Conservation (phyloP, 2,797 vertebrate genomes). For the Alauda arvensis region DNA sequence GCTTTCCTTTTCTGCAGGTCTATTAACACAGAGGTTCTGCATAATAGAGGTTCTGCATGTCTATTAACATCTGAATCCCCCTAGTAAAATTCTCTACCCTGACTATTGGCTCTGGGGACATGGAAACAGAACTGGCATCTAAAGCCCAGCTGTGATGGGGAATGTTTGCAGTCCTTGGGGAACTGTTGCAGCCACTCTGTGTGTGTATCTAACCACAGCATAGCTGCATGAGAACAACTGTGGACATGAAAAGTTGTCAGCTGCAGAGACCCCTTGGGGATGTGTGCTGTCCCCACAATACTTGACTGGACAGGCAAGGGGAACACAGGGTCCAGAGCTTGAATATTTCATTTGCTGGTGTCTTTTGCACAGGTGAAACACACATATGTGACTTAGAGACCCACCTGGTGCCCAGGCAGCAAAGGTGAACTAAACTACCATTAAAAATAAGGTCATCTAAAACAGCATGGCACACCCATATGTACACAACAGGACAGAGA, state of each 20-base stretch:
- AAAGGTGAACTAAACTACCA: not conserved
- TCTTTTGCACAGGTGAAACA: not conserved
- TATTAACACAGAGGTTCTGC: not conserved
- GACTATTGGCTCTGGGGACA: accelerated
- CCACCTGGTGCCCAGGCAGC: not conserved
- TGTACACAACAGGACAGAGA: not conserved
- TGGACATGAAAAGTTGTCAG: not conserved
- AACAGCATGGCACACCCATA: not conserved
- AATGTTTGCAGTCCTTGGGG: not conserved
- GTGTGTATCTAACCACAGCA: not conserved
- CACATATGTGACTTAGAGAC: not conserved
- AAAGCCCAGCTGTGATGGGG: not conserved
- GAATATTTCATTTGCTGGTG: not conserved
- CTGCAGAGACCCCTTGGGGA: not conserved
- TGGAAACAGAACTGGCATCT: not conserved
- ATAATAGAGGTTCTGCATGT: too few relatives aligned
- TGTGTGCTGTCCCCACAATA: not conserved
- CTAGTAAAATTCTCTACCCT: not conserved
- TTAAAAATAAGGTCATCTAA: not conserved
- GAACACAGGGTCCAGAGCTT: not conserved
- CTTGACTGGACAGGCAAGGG: not conserved
- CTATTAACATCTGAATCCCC: not conserved
- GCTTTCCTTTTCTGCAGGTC: not conserved
- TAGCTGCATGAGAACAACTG: not conserved
- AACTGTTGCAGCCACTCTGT: not conserved